Evolutionary conservation across 2,888 invertebrate genomes (phyloP).

Genomic region (Herminia tarsipennalis): DNA sequence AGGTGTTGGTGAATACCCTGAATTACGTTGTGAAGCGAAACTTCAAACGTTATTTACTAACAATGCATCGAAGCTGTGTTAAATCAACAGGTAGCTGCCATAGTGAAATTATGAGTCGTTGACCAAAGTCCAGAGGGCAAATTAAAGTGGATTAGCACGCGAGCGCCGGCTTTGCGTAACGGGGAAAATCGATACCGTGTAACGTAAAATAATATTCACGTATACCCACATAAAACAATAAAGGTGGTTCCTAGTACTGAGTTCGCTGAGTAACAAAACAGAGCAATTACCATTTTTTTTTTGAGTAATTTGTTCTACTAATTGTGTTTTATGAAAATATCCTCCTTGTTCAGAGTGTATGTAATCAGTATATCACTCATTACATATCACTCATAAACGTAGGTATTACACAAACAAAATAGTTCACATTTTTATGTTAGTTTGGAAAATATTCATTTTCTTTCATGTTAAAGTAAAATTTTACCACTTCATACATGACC

Average conservation of each 20-base stretch:
- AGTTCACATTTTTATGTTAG: too few species aligned
- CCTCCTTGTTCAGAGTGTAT: too few species aligned
- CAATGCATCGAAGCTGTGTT: slow-evolving; percentile 38
- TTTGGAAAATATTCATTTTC: too few species aligned
- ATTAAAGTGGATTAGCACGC: slow-evolving; percentile 45
- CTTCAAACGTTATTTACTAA: slow-evolving; percentile 49
- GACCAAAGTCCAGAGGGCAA: slow-evolving; percentile 39
- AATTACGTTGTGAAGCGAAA: not conserved
- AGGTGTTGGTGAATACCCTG: too few species aligned
- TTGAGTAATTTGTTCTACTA: too few species aligned
- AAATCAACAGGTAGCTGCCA: slow-evolving; percentile 55
- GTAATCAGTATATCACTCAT: too few species aligned
- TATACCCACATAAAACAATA: not conserved
- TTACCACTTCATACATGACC: too few species aligned
- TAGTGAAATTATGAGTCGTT: slow-evolving; percentile 43
- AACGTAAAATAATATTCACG: not conserved
- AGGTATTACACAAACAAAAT: too few species aligned
- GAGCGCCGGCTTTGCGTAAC: slow-evolving; percentile 37
- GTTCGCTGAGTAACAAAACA: not conserved
- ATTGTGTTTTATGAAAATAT: too few species aligned
- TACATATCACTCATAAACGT: too few species aligned
- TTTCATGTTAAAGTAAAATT: too few species aligned
- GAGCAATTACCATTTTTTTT: not conserved
- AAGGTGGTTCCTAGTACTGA: not conserved
- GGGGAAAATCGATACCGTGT: slow-evolving; percentile 37